Conservation (phyloP, 1,140 invertebrate genomes). For the Drosophila watanabei region DNA sequence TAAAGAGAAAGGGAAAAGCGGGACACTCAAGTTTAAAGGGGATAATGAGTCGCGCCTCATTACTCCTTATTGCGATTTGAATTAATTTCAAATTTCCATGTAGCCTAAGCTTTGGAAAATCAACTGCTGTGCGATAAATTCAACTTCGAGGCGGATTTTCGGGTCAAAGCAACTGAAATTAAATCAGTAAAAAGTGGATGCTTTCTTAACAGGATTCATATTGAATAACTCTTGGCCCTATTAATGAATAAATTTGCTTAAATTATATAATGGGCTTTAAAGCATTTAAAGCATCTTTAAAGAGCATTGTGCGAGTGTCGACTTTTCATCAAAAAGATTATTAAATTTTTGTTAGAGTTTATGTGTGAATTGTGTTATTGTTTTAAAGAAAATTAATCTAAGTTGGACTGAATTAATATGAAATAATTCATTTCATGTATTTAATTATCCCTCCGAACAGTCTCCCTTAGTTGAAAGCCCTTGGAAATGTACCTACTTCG, state of each 20-base stretch:
- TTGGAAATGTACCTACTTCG: conserved; percentile 32
- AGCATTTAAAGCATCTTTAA: too few species aligned
- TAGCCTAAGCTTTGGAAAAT: conserved; percentile 9
- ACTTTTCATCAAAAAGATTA: background rate
- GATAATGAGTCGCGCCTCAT: conserved; percentile 48
- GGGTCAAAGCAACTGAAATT: conserved; percentile 25
- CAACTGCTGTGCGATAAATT: conserved; percentile 6
- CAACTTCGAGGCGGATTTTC: conserved; percentile 19
- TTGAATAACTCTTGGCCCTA: background rate
- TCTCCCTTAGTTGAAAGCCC: background rate
- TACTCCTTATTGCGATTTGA: conserved; percentile 52
- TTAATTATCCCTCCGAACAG: background rate
- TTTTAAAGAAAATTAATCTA: background rate
- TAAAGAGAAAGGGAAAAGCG: background rate
- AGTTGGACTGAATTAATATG: background rate
- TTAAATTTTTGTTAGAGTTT: background rate
- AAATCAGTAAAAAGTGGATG: conserved; percentile 19
- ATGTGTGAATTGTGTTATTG: too few species aligned
- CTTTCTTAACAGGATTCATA: background rate
- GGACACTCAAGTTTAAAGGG: conserved; percentile 4
- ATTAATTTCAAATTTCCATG: conserved; percentile 69
- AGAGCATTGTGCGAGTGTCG: background rate
- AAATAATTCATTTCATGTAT: too few species aligned
- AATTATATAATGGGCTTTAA: background rate
- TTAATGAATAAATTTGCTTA: conserved; percentile 5